Conservation (phyloP, 2,888 invertebrate species). For the Lucinisca nassula region DNA sequence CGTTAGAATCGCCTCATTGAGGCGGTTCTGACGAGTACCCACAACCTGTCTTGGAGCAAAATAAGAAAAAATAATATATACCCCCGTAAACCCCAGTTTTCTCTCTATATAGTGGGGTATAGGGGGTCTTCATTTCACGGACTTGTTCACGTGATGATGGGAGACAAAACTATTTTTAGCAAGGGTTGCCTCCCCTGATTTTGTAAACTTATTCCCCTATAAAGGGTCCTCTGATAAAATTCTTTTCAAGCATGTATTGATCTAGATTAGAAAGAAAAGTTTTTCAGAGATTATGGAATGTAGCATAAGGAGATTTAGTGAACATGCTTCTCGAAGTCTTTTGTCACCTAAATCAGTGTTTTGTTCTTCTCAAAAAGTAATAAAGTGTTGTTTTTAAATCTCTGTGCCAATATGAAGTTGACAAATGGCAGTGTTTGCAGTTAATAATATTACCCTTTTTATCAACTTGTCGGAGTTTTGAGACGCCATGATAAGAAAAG, state of each 20-base stretch:
- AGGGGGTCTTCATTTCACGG: too few relatives aligned
- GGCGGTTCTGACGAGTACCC: too few relatives aligned
- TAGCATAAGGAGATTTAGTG: background rate
- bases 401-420: background rate
- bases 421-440: background rate
- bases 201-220: too few relatives aligned
- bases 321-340: background rate
- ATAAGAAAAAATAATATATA: too few relatives aligned
- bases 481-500: background rate
- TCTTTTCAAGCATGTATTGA: background rate
- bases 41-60: too few relatives aligned
- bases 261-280: background rate
- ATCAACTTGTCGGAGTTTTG: background rate
- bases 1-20: too few relatives aligned
- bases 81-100: too few relatives aligned
- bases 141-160: too few relatives aligned
- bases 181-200: too few relatives aligned
- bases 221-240: background rate
- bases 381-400: conserved; percentile 12
- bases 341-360: conserved; percentile 12
- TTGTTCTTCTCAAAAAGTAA: background rate
- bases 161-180: too few relatives aligned
- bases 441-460: background rate
- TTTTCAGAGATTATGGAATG: background rate
- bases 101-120: too few relatives aligned